Percentiles rank a stretch among this genome's conserved stretches.
These are phyloP conservation scores for Diachrysia chrysitis DNA, from an alignment of 2,888 invertebrate genomes.

Conservation along the genomic window DNA sequence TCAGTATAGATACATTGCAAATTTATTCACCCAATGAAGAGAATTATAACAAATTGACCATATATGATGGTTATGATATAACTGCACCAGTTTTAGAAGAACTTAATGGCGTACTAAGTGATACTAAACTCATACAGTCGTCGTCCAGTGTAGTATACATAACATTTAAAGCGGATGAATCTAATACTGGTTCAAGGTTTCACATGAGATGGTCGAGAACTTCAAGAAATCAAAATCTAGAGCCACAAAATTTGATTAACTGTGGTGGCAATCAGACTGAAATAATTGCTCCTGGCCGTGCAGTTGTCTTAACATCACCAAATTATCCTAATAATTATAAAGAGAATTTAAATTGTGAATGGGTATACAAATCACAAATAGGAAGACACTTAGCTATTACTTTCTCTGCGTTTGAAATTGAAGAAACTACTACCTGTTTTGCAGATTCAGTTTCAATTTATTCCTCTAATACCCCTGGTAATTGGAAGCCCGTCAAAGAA, in stretches of 20 bases:
- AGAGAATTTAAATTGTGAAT: slow-evolving; percentile 91
- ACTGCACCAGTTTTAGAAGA: slow-evolving; percentile 88
- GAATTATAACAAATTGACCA: slow-evolving; percentile 76
- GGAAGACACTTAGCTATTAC: slow-evolving; percentile 90
- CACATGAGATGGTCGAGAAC: slow-evolving; percentile 73
- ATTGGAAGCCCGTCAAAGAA: slow-evolving; percentile 88
- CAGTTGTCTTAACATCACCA: slow-evolving; percentile 90
- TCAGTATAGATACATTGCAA: slow-evolving; percentile 71
- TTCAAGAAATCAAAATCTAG: slow-evolving; percentile 40
- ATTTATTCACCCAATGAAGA: slow-evolving; percentile 70
- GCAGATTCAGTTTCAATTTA: slow-evolving; percentile 91
- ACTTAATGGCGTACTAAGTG: slow-evolving; percentile 85
- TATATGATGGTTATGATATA: slow-evolving; percentile 93
- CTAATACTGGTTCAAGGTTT: slow-evolving; percentile 82
- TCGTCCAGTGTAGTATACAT: slow-evolving; percentile 91
- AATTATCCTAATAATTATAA: slow-evolving; percentile 93
- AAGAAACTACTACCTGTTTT: slow-evolving; percentile 87
- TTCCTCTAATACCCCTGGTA: slow-evolving; percentile 81
- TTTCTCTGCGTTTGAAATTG: slow-evolving; percentile 90
- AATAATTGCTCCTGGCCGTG: slow-evolving; percentile 61
- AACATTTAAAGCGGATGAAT: slow-evolving; percentile 79
- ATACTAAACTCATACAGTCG: slow-evolving; percentile 77
- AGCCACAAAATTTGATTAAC: slow-evolving; percentile 61
- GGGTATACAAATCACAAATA: slow-evolving; percentile 91
- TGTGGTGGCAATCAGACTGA: slow-evolving; percentile 79